These are phyloP conservation scores for Drosophila nigromelanica DNA, from an alignment of 1,140 invertebrate genomes.

Conservation along the genomic window DNA sequence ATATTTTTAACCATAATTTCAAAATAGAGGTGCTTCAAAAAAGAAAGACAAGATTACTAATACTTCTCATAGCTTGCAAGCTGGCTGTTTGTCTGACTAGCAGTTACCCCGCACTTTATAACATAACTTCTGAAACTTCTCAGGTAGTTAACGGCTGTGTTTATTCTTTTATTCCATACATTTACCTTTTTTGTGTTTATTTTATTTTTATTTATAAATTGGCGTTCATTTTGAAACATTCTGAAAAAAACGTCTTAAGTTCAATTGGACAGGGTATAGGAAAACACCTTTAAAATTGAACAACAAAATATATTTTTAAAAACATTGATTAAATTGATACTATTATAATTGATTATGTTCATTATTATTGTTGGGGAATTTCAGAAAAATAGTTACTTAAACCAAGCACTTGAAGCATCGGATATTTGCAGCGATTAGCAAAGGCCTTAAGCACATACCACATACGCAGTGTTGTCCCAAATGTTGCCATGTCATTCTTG, in stretches of 20 bases:
- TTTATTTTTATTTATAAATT: too few relatives aligned
- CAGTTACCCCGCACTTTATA: too few relatives aligned
- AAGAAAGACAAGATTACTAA: background rate
- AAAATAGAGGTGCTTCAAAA: background rate
- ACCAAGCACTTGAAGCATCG: slow-evolving; percentile 24
- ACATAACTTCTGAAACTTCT: too few relatives aligned
- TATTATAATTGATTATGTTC: slow-evolving; percentile 22
- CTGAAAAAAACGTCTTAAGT: too few relatives aligned
- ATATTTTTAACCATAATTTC: slow-evolving; percentile 17
- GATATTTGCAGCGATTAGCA: slow-evolving; percentile 54
- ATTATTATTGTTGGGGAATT: background rate
- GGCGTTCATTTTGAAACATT: too few relatives aligned
- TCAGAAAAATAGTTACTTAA: slow-evolving; percentile 2
- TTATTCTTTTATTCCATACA: too few relatives aligned
- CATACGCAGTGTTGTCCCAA: slow-evolving; percentile 35
- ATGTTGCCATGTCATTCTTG: slow-evolving; percentile 43
- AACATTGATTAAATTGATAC: background rate
- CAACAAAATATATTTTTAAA: background rate
- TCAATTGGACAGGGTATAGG: background rate
- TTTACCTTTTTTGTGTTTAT: too few relatives aligned
- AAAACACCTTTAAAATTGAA: background rate
- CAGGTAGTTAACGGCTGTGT: too few relatives aligned
- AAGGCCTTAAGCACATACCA: slow-evolving; percentile 9
- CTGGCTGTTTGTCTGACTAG: too few relatives aligned
- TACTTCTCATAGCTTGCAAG: too few relatives aligned